Evolutionary conservation across 2,797 vertebrate genomes (phyloP), one percentile per base, ranked within the genome.

Genomic region (Pampus argenteus): DNA sequence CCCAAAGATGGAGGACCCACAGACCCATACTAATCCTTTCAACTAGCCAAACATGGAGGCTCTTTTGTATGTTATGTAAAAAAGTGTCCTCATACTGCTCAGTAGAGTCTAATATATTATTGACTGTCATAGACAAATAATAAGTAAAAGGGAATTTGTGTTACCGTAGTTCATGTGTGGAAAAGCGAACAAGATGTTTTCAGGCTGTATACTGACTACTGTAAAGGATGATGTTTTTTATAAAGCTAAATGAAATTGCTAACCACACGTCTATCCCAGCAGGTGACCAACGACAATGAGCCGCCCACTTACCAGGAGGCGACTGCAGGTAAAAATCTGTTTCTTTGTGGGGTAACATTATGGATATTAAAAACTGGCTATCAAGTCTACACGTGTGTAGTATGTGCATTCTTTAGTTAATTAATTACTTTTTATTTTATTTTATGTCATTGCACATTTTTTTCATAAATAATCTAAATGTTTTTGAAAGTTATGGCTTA

Each of bases 221-320:
- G 7, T 15, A 57, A 49, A 40, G 1, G 31, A 4, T 31, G 22
- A 22, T 60, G 1, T 40, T 4, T 44, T 42, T 28, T 6, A 11
- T 22, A 9, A 10, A 50, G 5, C 36, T 38, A 25, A 64, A 48
- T 31, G 23, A 44, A 49, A 52, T 0, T 57, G 4, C 26, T 38
- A 51, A 78, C 15, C 0, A 0, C 14, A 0, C 10, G 34, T 49
- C 6, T n/a, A 1, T 76, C 36, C 70, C 66, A 88, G 58, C 86
- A 99, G 97, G 93, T 97, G 26, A 88, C 83, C 0, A 88, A 95
- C 65, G 90, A 94, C 2, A 89, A 82, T 62, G 96, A 95, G 76
- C 97, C 97, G 0, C 97, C 97, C 0, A 96, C 89, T 38, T 99
- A 99, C 0, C 96, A 97, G 79, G 97, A 98, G 84, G 97, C 96